These are phyloP conservation scores for Centropristis striata DNA, from an alignment of 2,113 vertebrate species.

Conservation along the genomic window DNA sequence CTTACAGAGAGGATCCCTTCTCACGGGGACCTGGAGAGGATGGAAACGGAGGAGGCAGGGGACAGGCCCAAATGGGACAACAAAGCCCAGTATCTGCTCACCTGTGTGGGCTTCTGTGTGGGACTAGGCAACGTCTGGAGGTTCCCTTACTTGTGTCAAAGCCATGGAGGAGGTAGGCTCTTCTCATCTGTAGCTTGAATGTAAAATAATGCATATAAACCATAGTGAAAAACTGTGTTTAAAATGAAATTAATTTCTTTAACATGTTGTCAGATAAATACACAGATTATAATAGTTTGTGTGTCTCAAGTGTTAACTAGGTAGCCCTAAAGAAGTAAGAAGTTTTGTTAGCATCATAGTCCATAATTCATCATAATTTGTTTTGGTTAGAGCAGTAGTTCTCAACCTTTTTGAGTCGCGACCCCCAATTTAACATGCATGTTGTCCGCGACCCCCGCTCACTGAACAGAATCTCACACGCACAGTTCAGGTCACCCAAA, in stretches of 20 bases:
- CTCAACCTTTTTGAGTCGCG: too few species aligned
- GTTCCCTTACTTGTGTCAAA: constrained; percentile 97
- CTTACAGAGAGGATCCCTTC: constrained; percentile 90
- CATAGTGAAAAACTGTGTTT: background rate
- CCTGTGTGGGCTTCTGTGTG: constrained; percentile 97
- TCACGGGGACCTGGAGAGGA: constrained; percentile 85
- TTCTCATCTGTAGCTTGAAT: constrained; percentile 83
- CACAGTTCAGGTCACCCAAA: too few species aligned
- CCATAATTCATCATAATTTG: background rate
- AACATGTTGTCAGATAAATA: background rate
- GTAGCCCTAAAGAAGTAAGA: background rate
- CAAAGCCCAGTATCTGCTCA: constrained; percentile 97
- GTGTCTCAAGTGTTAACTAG: background rate
- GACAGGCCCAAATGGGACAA: constrained; percentile 98
- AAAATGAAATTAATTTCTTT: background rate
- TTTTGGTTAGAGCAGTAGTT: background rate
- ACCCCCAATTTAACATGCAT: too few species aligned
- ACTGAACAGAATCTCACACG: too few species aligned
- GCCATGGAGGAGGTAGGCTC: constrained; percentile 90
- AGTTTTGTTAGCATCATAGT: background rate
- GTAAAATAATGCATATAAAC: background rate
- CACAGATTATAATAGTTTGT: background rate
- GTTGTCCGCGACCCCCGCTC: too few species aligned
- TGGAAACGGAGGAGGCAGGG: constrained; percentile 87
- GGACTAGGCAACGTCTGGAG: constrained; percentile 98